Base-by-base conservation (phyloP, 2,888 invertebrate genomes). In the Rhorus exstirpatorius region DNA sequence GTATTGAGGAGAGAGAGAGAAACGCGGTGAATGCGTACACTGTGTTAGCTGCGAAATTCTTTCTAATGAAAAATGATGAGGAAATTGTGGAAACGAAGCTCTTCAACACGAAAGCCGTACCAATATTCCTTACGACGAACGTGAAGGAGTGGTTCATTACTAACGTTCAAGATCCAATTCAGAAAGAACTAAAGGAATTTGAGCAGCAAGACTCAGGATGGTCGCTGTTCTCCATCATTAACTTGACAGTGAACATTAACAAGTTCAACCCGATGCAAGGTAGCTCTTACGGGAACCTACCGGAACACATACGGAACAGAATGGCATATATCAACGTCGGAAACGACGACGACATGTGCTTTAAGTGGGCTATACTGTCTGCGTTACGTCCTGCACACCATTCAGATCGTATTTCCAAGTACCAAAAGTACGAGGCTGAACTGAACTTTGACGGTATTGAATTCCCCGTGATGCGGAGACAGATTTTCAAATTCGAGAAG, bases 241-340 rank as follows among this genome's bases (percentile, higher is more conserved):
- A 85, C 61, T 19, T 88, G 12, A 83, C 72, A 6, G 19, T 89
- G 6, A 85, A 88, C 60, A 86, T 88, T 2, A 88, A 86, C 68
- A 83, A 87, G 51, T 88, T 82, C 58, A 84, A 80, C 21, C 87
- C 86, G 2, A 82, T 85, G 58, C 67, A 68, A 7, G 86, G 83
- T 3, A 84, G 86, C 26, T 87, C 87, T 31, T 88, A 86, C 72
- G 83, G 89, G 51, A 77, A 76, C 4, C 19, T 78, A 10, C 53
- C 74, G 21, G 14, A 17, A 1, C 24, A 60, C 44, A 53, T 68
- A 0, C 72, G 49, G 6, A 38, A 17, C n/a, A 61, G 61, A 31
- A 19, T 17, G 1, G 78, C 74, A 14, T 70, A 68, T 35, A 46
- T 82, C 38, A 79, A 75, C 49, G 71, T 75, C 26, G 21, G 79